These are phyloP conservation scores for Melanaphis sacchari DNA, from an alignment of 1,140 invertebrate genomes.

Conservation along the genomic window DNA sequence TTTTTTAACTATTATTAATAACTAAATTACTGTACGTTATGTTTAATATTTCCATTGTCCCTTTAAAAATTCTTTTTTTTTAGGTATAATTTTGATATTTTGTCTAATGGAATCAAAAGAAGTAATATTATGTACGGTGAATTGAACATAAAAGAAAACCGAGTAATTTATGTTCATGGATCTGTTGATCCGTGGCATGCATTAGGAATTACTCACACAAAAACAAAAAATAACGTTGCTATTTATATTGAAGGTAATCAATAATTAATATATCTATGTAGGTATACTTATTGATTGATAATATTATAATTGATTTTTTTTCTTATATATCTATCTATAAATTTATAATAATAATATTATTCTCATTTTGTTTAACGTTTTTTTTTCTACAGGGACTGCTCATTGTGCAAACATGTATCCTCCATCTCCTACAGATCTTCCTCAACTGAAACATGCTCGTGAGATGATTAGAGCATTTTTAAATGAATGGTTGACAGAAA, in stretches of 20 bases:
- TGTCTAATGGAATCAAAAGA: slow-evolving; percentile 70
- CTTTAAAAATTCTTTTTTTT: slow-evolving; percentile 14
- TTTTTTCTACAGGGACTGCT: slow-evolving; percentile 72
- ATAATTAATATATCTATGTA: not conserved
- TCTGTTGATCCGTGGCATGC: slow-evolving; percentile 94
- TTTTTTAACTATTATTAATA: not conserved
- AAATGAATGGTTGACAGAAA: slow-evolving; percentile 60
- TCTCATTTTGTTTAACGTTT: not conserved
- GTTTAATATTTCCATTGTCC: no score
- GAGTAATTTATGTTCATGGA: slow-evolving; percentile 88
- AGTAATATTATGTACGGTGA: slow-evolving; percentile 86
- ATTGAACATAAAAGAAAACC: slow-evolving; percentile 72
- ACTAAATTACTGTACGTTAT: not conserved
- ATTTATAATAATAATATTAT: not conserved
- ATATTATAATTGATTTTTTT: not conserved
- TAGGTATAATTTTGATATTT: slow-evolving; percentile 69
- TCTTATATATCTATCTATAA: not conserved
- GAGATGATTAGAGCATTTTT: slow-evolving; percentile 65
- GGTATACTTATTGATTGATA: no score
- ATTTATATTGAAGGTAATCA: slow-evolving; percentile 71
- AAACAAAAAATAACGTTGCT: slow-evolving; percentile 66
- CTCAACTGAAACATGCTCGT: slow-evolving; percentile 71
- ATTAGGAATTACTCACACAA: slow-evolving; percentile 71
- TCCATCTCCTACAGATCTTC: slow-evolving; percentile 69
- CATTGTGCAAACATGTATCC: slow-evolving; percentile 84